Base-by-base conservation (phyloP, 2,797 vertebrate genomes). In the Buphagus erythrorhynchus region DNA sequence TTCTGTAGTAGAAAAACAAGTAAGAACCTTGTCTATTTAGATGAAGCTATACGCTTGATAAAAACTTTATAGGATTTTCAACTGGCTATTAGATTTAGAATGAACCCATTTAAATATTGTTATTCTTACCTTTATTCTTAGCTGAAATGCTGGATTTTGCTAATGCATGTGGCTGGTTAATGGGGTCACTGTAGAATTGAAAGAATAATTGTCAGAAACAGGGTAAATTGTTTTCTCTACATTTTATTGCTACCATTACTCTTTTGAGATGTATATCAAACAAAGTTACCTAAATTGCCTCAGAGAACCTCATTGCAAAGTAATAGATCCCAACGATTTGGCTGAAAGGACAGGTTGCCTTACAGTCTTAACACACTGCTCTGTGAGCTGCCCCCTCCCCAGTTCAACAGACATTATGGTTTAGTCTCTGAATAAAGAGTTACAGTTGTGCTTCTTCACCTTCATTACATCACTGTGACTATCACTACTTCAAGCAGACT, bases 1-100 rank as follows among this genome's bases (percentile, higher is more conserved):
- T 83, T 90, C 78, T 93, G 40, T 57, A 59, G 62, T 21, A 19
- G 35, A 84, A 86, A 94, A 94, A 86, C 62, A 86, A 75, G 25
- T 35, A 65, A 94, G 59, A 49, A 57, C 29, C 42, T 48, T 66
- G 62, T 49, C 93, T 81, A 8, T 86, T 94, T 92, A 90, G 73
- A 21, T 43, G 40, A 93, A 81, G 78, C 79, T 80, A 72, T 71
- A 69, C 0, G 0, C 29, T 45, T 75, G 46, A 88, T 84, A 90
- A 93, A 93, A 94, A 75, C 19, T 75, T 81, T 33, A 88, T 76
- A 90, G 82, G 58, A 58, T 90, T 96, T 95, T 94, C 87, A 92
- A 45, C 43, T 91, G 51, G 61, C 62, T 90, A 33, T 88, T 86
- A 92, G 46, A 86, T 90, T 91, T 86, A 78, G 75, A 91, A 91